phyloP scores from a whole-genome alignment of 2,113 vertebrate species.

The Alectura lathami region DNA sequence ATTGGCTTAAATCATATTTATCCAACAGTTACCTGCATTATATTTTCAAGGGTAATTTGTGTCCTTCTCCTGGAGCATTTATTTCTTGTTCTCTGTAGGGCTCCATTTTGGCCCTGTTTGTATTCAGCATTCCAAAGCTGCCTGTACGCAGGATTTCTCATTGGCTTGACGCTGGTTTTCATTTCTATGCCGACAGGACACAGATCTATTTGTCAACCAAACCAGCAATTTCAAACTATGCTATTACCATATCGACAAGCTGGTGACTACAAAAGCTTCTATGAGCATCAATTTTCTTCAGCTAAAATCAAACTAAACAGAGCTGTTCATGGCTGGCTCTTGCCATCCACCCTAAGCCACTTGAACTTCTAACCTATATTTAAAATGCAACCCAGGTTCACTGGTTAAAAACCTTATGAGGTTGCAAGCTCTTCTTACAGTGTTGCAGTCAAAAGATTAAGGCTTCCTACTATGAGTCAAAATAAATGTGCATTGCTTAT shows the following conservation, averaged over 20 bases:
- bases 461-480: slow-evolving; percentile 34
- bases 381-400: slow-evolving; percentile 30
- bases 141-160: not conserved
- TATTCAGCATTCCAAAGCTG: slow-evolving; percentile 57
- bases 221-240: slow-evolving; percentile 38
- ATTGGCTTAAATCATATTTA: slow-evolving; percentile 76
- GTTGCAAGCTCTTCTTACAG: slow-evolving; percentile 29
- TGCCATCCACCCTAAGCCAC: slow-evolving; percentile 25
- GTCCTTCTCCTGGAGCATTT: slow-evolving; percentile 64
- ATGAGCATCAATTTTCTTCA: not conserved
- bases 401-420: slow-evolving; percentile 4
- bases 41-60: slow-evolving; percentile 73
- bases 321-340: slow-evolving; percentile 23
- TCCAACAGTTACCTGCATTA: slow-evolving; percentile 75
- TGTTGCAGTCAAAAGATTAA: slow-evolving; percentile 48
- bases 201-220: slow-evolving; percentile 51
- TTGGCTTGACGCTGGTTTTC: slow-evolving; percentile 44
- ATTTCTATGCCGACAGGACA: slow-evolving; percentile 28
- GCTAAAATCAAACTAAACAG: slow-evolving; percentile 31
- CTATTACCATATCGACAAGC: slow-evolving; percentile 41
- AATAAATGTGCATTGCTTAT: slow-evolving; percentile 34
- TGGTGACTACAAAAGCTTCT: slow-evolving; percentile 33
- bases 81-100: slow-evolving; percentile 56
- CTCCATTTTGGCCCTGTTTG: slow-evolving; percentile 59
- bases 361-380: slow-evolving; percentile 51